Base-by-base conservation (phyloP, 2,888 invertebrate genomes). In the Salticus scenicus region DNA sequence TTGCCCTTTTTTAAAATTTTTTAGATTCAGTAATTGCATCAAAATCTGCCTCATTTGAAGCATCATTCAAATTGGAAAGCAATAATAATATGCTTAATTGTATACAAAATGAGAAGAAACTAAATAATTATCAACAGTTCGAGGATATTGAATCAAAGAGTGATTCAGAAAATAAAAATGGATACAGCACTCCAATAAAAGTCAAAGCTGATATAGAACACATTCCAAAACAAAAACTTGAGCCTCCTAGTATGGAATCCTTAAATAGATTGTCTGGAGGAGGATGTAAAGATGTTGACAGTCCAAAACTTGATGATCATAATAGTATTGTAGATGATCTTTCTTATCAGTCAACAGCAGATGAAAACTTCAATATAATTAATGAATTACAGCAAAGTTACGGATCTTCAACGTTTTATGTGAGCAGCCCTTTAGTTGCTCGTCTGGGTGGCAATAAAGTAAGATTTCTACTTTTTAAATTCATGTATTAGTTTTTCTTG, bases 351-450 rank as follows among this genome's bases (percentile, higher is more conserved):
- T 20, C 20, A n/a, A n/a, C 66, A 2, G 14, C 20, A 33, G 80
- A 67, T 20, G 83, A 76, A 30, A 64, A 51, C 17, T 57, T 27
- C n/a, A 81, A 70, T 47, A 31, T 63, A 8, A 31, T 51, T 0
- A 72, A 51, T 57, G 77, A 83, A 12, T 12, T 66, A 1, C 76
- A 76, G 27, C 83, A 83, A 27, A 77, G 27, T 20, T 83, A 71
- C 57, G 83, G 83, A 37, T 28, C 77, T 8, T 83, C 83, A 10
- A 83, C 83, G 12, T 83, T 83, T 20, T 83, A 83, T 51, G 77
- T 83, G 10, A 83, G 83, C 33, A 83, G 83, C 41, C 76, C 77
- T 24, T 72, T 67, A 57, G 70, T 71, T 41, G 72, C 57, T 7
- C 51, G 66, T 27, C 31, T 76, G 17, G 70, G 67, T 37, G 72